Evolutionary conservation across 92 coral and sea anemone species (phyloP).

Genomic region (Zoanthus solanderi): DNA sequence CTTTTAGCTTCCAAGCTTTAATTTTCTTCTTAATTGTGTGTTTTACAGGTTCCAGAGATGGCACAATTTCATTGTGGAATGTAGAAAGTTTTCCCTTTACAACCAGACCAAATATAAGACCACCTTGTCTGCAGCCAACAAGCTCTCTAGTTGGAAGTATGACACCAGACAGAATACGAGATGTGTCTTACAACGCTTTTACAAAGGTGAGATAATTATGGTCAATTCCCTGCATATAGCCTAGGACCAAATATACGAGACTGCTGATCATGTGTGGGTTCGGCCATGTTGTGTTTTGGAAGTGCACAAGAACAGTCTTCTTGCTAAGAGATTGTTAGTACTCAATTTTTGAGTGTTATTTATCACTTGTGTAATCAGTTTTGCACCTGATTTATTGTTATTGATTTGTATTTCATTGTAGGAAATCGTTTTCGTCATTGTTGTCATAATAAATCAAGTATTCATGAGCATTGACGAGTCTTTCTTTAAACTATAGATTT

Average conservation of each 20-base stretch:
- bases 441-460: too few relatives aligned
- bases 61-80: conserved; percentile 88
- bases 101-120: conserved; percentile 16
- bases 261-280: neutral
- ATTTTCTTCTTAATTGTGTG: neutral
- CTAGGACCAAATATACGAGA: neutral
- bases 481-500: too few relatives aligned
- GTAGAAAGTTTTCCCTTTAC: conserved; percentile 42
- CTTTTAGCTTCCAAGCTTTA: too few relatives aligned
- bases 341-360: too few relatives aligned
- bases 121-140: conserved; percentile 60
- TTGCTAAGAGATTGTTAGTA: too few relatives aligned
- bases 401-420: too few relatives aligned
- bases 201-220: conserved; percentile 52
- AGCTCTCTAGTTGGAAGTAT: conserved; percentile 57
- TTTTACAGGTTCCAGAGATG: conserved; percentile 91
- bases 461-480: too few relatives aligned
- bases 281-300: too few relatives aligned
- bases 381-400: too few relatives aligned
- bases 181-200: conserved; percentile 67
- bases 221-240: neutral
- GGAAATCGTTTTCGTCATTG: too few relatives aligned
- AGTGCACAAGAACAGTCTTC: too few relatives aligned
- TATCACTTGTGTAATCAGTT: too few relatives aligned
- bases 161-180: conserved; percentile 74